Evolutionary conservation across 2,797 vertebrate genomes (phyloP).

Genomic region (Amphiprion clarkii): DNA sequence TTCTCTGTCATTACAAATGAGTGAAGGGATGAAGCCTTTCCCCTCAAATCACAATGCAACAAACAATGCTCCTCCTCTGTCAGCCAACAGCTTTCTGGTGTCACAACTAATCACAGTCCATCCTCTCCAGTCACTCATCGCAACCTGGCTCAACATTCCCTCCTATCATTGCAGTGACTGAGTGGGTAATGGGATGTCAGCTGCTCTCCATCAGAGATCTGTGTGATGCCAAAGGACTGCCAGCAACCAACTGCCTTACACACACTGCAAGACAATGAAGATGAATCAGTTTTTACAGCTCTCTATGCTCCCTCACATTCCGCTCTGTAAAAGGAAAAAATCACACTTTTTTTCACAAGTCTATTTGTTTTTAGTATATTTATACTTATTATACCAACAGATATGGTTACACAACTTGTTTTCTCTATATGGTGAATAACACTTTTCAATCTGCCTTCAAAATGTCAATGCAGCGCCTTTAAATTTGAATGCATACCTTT

Average conservation of each 20-base stretch:
- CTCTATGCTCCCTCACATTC: background rate
- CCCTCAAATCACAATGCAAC: background rate
- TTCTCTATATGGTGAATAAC: background rate
- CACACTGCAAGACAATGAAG: constrained; percentile 7
- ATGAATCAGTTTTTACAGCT: constrained; percentile 21
- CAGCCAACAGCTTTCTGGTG: constrained; percentile 8
- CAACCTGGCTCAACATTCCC: constrained; percentile 3
- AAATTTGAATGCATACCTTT: background rate
- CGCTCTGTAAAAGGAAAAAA: background rate
- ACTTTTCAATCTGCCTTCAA: background rate
- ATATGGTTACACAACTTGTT: constrained; percentile 7
- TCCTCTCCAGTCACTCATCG: constrained; percentile 14
- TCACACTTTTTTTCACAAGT: background rate
- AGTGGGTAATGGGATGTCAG: constrained; percentile 28
- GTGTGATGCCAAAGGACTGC: constrained; percentile 30
- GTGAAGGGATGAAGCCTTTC: constrained; percentile 8
- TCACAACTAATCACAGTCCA: constrained; percentile 8
- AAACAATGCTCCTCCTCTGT: background rate
- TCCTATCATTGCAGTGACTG: constrained; percentile 17
- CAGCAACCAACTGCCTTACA: constrained; percentile 31
- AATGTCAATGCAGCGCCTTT: background rate
- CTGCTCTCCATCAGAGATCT: constrained; percentile 45
- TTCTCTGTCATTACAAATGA: constrained; percentile 1
- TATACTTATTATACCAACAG: constrained; percentile 1
- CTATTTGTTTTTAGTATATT: constrained; percentile 2